Evolutionary conservation across 2,888 invertebrate species (phyloP).

Genomic region (Tachystola acroxantha): DNA sequence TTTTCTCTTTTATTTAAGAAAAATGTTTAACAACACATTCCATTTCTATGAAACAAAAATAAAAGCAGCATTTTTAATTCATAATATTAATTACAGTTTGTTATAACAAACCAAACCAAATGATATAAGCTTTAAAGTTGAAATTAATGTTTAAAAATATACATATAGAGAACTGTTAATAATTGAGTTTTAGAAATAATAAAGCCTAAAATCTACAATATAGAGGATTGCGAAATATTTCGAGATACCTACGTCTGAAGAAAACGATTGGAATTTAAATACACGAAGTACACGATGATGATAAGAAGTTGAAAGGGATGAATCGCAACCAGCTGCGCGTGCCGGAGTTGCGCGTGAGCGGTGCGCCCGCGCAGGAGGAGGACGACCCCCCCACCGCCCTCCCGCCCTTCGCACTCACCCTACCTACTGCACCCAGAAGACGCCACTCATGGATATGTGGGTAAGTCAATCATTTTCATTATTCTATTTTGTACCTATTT

Average conservation of each 20-base stretch:
- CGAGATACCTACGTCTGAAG: neutral
- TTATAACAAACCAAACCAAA: constrained; percentile 12
- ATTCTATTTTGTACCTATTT: neutral
- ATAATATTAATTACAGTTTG: constrained; percentile 10
- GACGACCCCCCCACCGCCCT: constrained; percentile 62
- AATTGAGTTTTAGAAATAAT: neutral
- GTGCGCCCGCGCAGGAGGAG: constrained; percentile 68
- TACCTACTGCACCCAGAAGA: constrained; percentile 78
- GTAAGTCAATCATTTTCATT: constrained; percentile 75
- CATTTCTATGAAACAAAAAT: constrained; percentile 12
- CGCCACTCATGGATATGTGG: constrained; percentile 88
- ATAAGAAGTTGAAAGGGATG: too few species aligned
- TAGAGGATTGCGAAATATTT: neutral
- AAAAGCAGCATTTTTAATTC: constrained; percentile 1
- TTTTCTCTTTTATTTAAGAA: constrained; percentile 1
- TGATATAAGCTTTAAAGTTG: constrained; percentile 18
- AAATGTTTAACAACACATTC: constrained; percentile 36
- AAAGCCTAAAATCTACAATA: too few species aligned
- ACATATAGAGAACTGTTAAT: too few species aligned
- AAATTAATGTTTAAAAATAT: neutral
- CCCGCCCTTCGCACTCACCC: constrained; percentile 69
- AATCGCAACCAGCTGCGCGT: constrained; percentile 80
- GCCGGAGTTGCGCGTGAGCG: constrained; percentile 82
- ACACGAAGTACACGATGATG: constrained; percentile 12
- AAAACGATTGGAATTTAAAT: neutral